Evolutionary conservation across 2,113 vertebrate genomes (phyloP), one percentile per base, ranked within the genome.

Genomic region (Pelusios castaneus): DNA sequence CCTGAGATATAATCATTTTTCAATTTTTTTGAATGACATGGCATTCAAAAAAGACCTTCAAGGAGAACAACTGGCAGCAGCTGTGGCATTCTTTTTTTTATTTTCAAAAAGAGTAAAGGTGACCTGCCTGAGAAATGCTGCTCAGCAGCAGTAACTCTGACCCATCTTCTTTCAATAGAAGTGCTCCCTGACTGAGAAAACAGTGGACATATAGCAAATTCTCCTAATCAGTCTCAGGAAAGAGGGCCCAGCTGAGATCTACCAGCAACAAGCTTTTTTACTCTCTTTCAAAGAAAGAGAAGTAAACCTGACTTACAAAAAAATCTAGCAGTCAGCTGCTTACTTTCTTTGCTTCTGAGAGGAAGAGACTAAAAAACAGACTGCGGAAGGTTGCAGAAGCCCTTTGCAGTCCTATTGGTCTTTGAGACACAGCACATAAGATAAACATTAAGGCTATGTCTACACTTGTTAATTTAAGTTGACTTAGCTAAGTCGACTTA

Each of bases 101-200:
- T 92, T 94, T 94, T 82, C 82, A 84, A 90, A 95, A 87, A 89
- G 38, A 51, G 86, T 91, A 91, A 93, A 93, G 93, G 82, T 94
- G 94, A 97, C 85, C 95, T 87, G 84, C 93, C 77, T 91, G 89
- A 96, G 88, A 96, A 97, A 94, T 83, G 75, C 58, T 94, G 84
- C 73, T 96, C 88, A 97, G 67, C 70, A 97, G 73, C 81, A 92
- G 90, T 90, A 84, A 80, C 83, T 97, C 93, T 93, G 86, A 96
- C 84, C 82, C 60, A 89, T 91, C 51, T 6, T 70, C 43, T 91
- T 90, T 90, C 58, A 89, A 63, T 77, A 85, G 77, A 60, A 90
- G 58, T 82, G 27, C 34, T 96, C 51, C 86, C 95, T 95, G 95
- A 94, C 77, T 91, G 85, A 87, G 95, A 96, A 90, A 93, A 93